Evolutionary conservation across 2,888 invertebrate genomes (phyloP).

Genomic region (Deroplatys truncata): DNA sequence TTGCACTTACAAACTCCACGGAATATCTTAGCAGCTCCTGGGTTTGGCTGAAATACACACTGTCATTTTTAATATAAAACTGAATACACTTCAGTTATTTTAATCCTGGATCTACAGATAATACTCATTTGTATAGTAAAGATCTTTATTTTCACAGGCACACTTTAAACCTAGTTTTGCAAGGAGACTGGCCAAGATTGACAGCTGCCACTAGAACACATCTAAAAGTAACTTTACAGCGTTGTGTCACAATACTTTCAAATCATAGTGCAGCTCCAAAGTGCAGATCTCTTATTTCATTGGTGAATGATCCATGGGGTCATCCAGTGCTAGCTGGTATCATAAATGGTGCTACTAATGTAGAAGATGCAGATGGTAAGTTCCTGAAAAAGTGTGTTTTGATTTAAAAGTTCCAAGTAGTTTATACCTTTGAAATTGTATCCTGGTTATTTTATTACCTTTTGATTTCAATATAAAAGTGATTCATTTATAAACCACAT

Average conservation of each 20-base stretch:
- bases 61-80: no score
- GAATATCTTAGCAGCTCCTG: no score
- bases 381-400: not conserved
- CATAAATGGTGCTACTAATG: constrained; percentile 42
- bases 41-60: no score
- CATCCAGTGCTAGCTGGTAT: constrained; percentile 46
- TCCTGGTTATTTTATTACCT: no score
- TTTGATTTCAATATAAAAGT: no score
- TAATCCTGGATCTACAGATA: no score
- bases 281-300: constrained; percentile 53
- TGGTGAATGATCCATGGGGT: constrained; percentile 53
- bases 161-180: constrained; percentile 45
- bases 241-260: constrained; percentile 46
- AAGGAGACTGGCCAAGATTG: constrained; percentile 55
- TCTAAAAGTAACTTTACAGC: constrained; percentile 45
- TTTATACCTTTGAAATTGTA: no score
- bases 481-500: no score
- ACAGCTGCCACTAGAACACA: constrained; percentile 46
- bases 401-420: no score
- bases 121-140: no score
- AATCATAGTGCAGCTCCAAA: constrained; percentile 50
- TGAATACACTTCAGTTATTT: no score
- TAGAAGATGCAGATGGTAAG: constrained; percentile 46
- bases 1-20: no score
- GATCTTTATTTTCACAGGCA: constrained; percentile 35